Conservation (phyloP, 2,888 invertebrate species). For the Mystacides longicornis region DNA sequence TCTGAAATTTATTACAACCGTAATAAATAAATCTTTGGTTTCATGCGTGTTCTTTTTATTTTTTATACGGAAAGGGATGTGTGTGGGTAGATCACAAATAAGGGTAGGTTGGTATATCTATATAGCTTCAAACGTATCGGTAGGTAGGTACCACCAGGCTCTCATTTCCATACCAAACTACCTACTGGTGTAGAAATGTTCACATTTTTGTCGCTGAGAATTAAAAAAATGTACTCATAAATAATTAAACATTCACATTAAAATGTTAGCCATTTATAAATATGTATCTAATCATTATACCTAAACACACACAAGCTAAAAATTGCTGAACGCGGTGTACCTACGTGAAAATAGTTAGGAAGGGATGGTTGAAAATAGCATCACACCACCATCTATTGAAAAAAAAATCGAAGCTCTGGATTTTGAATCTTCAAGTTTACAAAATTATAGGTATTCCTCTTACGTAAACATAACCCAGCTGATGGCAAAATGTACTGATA, state of each 20-base stretch:
- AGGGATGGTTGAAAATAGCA: not conserved
- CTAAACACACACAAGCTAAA: not conserved
- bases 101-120: too few species aligned
- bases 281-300: not conserved
- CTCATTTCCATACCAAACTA: too few species aligned
- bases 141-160: too few species aligned
- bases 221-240: not conserved
- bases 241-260: not conserved
- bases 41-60: not conserved
- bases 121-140: too few species aligned
- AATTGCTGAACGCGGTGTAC: not conserved
- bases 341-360: not conserved
- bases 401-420: not conserved
- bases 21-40: constrained; percentile 2
- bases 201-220: too few species aligned
- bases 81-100: not conserved
- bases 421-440: too few species aligned
- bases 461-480: too few species aligned
- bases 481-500: too few species aligned
- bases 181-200: too few species aligned
- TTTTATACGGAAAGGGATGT: not conserved
- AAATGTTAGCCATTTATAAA: not conserved
- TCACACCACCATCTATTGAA: not conserved
- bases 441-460: too few species aligned
- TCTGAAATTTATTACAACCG: not conserved